phyloP scores from a whole-genome alignment of 2,113 vertebrate genomes.

The Vulpes lagopus region DNA sequence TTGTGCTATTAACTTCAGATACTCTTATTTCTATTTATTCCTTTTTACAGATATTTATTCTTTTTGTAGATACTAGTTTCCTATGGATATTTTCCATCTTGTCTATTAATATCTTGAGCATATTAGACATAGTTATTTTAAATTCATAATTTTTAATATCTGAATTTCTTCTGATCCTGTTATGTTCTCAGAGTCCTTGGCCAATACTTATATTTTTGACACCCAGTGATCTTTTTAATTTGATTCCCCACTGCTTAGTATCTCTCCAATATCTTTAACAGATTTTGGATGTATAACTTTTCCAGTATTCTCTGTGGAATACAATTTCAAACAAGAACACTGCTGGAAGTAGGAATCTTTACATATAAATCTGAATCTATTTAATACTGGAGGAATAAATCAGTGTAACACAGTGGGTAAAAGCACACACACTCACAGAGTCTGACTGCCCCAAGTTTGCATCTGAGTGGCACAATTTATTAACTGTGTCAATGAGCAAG shows the following conservation, averaged over 20 bases:
- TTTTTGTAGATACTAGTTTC: background rate
- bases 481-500: background rate
- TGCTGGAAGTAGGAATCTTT: background rate
- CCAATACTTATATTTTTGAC: background rate
- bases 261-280: background rate
- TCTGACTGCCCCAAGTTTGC: background rate
- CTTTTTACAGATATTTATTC: background rate
- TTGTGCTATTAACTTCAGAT: background rate
- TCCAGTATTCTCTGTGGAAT: background rate
- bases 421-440: background rate
- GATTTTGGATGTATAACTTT: background rate
- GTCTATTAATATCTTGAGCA: background rate
- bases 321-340: background rate
- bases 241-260: background rate
- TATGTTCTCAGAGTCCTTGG: background rate
- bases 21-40: background rate
- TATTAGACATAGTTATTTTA: background rate
- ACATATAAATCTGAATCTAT: conserved; percentile 23
- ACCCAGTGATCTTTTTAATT: background rate
- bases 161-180: background rate
- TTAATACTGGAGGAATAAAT: conserved; percentile 7
- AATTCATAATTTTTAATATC: background rate
- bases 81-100: background rate
- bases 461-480: background rate
- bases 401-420: background rate